Percentiles rank a stretch among this genome's conserved stretches.
Evolutionary conservation across 1,140 invertebrate species (phyloP).

Genomic region (Fopius arisanus): DNA sequence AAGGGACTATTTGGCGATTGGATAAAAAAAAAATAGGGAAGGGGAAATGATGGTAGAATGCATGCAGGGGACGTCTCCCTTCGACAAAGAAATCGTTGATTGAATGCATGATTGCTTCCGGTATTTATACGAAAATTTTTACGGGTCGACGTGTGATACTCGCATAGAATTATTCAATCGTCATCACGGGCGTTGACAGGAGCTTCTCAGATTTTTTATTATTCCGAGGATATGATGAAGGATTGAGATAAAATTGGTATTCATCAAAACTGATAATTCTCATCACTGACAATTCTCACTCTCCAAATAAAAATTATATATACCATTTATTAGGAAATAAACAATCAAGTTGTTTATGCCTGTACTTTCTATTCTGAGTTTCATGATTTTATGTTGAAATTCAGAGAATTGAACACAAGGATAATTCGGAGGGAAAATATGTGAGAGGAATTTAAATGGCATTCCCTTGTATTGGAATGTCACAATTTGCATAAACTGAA

Average conservation of each 20-base stretch:
- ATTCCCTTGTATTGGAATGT: neutral
- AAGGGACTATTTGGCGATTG: neutral
- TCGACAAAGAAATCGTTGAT: constrained; percentile 41
- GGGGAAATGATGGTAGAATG: constrained; percentile 20
- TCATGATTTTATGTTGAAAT: neutral
- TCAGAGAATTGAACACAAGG: neutral
- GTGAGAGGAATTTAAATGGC: neutral
- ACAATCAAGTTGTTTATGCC: no score
- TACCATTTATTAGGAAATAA: no score
- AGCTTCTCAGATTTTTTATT: neutral
- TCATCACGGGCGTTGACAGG: constrained; percentile 13
- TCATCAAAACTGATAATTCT: neutral
- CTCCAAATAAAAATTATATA: no score
- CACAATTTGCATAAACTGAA: neutral
- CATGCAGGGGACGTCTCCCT: constrained; percentile 39
- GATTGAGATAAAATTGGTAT: neutral
- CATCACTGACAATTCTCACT: no score
- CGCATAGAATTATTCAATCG: constrained; percentile 37
- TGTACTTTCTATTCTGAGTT: no score
- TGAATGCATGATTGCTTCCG: constrained; percentile 43
- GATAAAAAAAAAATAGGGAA: constrained; percentile 1
- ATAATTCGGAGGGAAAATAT: neutral
- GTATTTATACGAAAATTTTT: constrained; percentile 40
- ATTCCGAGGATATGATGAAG: neutral
- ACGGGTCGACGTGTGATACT: constrained; percentile 34